Percentiles rank a stretch among this genome's conserved stretches.
Evolutionary conservation across 2,113 vertebrate genomes (phyloP).

Genomic region (Tretioscincus oriximinensis): DNA sequence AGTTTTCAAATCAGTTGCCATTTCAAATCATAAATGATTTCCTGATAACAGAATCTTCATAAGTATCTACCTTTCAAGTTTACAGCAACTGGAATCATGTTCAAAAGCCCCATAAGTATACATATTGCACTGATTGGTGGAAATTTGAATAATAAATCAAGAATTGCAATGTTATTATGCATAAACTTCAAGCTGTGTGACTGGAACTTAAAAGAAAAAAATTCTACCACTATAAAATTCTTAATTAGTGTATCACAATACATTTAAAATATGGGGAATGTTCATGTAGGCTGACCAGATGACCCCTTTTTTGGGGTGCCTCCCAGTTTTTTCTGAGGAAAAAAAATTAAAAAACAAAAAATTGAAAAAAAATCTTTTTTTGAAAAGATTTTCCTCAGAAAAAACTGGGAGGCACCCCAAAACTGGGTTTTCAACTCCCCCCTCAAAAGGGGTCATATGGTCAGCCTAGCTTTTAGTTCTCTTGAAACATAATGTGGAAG

Average conservation of each 20-base stretch:
- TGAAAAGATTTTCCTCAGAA: too few species aligned
- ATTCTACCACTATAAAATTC: neutral
- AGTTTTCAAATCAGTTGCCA: neutral
- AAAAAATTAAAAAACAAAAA: too few species aligned
- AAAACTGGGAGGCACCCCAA: too few species aligned
- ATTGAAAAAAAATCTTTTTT: too few species aligned
- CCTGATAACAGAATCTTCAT: neutral
- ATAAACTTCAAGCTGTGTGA: neutral
- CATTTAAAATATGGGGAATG: neutral
- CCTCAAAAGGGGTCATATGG: too few species aligned
- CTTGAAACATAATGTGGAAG: neutral
- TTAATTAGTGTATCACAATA: neutral
- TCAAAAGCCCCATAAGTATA: neutral
- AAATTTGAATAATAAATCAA: neutral
- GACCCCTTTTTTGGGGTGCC: too few species aligned
- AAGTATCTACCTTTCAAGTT: neutral
- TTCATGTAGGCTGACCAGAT: too few species aligned
- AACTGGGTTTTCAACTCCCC: too few species aligned
- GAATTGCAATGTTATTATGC: neutral
- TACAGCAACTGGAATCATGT: neutral
- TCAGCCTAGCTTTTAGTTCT: conserved; percentile 13
- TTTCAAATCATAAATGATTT: neutral
- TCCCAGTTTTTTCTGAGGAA: too few species aligned
- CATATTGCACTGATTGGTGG: neutral
- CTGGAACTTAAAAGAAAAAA: too few species aligned